These are phyloP conservation scores for Hoplias malabaricus DNA, from an alignment of 2,113 vertebrate species.

Conservation along the genomic window DNA sequence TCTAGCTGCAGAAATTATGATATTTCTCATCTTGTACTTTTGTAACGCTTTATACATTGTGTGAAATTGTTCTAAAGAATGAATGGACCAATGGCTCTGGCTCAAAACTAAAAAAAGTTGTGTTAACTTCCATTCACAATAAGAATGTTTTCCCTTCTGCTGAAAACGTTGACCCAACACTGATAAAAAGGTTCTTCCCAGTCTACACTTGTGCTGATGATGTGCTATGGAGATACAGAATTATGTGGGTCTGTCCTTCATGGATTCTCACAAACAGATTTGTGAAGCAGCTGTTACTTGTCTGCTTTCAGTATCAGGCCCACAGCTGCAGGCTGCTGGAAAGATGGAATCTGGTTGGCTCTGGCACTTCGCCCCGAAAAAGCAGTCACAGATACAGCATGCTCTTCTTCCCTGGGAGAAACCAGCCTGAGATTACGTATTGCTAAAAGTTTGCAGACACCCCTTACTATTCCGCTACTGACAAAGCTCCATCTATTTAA, in stretches of 20 bases:
- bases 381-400: neutral
- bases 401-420: neutral
- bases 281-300: slow-evolving; percentile 29
- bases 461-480: too few species aligned
- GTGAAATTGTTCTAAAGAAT: too few species aligned
- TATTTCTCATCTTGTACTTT: slow-evolving; percentile 6
- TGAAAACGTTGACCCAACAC: neutral
- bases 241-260: neutral
- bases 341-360: slow-evolving; percentile 24
- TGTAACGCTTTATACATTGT: too few species aligned
- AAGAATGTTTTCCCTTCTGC: neutral
- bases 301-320: slow-evolving; percentile 38
- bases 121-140: too few species aligned
- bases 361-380: slow-evolving; percentile 12
- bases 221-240: neutral
- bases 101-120: too few species aligned
- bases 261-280: slow-evolving; percentile 2
- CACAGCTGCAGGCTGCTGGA: slow-evolving; percentile 33
- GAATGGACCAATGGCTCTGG: too few species aligned
- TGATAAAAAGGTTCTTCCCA: too few species aligned
- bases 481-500: too few species aligned
- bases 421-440: neutral
- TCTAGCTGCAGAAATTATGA: slow-evolving; percentile 1
- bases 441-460: too few species aligned
- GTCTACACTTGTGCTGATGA: neutral